Base-by-base conservation (phyloP, 2,113 vertebrate species). In the Malurus cyaneus region DNA sequence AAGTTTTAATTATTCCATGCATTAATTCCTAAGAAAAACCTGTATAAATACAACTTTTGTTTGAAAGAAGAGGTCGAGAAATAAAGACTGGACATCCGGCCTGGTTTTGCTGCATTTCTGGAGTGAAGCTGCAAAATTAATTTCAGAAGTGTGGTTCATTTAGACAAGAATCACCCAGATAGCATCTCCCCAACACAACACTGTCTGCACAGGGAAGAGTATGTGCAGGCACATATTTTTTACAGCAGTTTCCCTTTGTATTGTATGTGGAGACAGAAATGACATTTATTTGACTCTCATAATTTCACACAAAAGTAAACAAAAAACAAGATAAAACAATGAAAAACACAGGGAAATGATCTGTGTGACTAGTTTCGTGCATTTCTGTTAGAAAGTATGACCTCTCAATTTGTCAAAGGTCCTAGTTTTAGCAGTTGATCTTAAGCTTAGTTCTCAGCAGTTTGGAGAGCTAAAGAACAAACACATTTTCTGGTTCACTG, bases 401-500 rank as follows among this genome's bases (percentile, higher is more conserved):
- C 98, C 97, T 96, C 97, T 97, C 97, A 90, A 95, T 97, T 95
- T 97, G 98, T 98, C 97, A 97, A 89, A 98, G 98, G 97, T 97
- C 97, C 91, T 95, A 52, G 97, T 97, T 97, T 97, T 97, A 96
- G 86, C 98, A 92, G 97, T 96, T 96, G 97, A 97, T 98, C 97
- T 97, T 97, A 97, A 96, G 97, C 97, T 97, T 93, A 97, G 97
- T 98, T 98, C 97, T 97, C 97, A 97, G 97, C 97, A 97, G 97
- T 97, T 96, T 98, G 97, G 97, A 98, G 97, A 97, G 96, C 93
- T 96, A 96, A 96, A 98, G 97, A 98, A 98, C 98, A 98, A 98
- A 98, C 97, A 98, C 97, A 98, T 98, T 98, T 98, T 98, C 98
- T 97, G 98, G 98, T 98, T 98, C 97, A 98, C 97, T 97, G 98